These are phyloP conservation scores for Strigamia crassipes DNA, from an alignment of 2,888 invertebrate species.

Conservation along the genomic window DNA sequence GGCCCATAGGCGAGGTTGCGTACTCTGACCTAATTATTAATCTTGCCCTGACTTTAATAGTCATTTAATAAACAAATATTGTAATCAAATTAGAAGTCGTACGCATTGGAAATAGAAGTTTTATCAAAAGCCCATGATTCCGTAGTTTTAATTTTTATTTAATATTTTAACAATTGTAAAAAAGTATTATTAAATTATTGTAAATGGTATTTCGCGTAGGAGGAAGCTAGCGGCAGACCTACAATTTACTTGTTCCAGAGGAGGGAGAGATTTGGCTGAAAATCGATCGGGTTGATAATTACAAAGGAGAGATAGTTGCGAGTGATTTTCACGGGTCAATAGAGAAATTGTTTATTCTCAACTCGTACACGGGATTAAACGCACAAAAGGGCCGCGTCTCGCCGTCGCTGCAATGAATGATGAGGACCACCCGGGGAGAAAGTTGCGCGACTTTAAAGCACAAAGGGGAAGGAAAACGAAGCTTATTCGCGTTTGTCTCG, in stretches of 20 bases:
- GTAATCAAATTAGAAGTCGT: too few relatives aligned
- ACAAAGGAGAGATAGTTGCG: not conserved
- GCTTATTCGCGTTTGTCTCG: not conserved
- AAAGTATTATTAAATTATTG: not conserved
- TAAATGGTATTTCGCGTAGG: not conserved
- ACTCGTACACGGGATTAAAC: not conserved
- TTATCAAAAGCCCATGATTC: too few relatives aligned
- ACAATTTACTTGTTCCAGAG: not conserved
- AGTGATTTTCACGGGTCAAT: not conserved
- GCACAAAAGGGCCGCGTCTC: not conserved
- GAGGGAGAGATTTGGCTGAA: not conserved
- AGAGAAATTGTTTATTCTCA: not conserved
- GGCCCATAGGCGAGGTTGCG: too few relatives aligned
- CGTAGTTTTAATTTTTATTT: too few relatives aligned
- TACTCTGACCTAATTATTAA: too few relatives aligned
- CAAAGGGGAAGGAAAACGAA: not conserved
- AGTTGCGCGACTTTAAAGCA: not conserved
- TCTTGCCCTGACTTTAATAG: too few relatives aligned
- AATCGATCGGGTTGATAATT: not conserved
- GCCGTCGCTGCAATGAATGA: too few relatives aligned
- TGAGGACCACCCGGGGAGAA: not conserved
- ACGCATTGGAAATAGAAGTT: too few relatives aligned
- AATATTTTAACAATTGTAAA: too few relatives aligned
- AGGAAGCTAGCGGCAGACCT: not conserved
- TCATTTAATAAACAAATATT: too few relatives aligned